Percentiles rank a stretch among this genome's conserved stretches.
phyloP scores from a whole-genome alignment of 2,797 vertebrate genomes.

The Chrysocyon brachyurus region DNA sequence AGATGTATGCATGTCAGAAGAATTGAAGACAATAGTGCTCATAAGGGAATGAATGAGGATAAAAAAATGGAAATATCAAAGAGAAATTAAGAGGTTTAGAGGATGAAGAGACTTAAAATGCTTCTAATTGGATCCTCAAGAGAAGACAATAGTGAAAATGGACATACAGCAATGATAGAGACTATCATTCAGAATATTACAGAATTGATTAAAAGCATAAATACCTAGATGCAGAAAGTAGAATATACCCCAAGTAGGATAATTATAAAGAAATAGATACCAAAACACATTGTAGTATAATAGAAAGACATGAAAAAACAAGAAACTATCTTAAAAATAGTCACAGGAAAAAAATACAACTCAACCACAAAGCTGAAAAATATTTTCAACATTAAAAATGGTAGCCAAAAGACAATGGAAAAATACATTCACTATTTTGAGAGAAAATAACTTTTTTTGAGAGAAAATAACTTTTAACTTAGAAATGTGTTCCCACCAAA shows the following conservation, averaged over 20 bases:
- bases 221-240: not conserved
- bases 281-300: not conserved
- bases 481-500: not conserved
- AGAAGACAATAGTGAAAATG: not conserved
- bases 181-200: not conserved
- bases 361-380: not conserved
- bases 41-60: not conserved
- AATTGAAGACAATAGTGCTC: not conserved
- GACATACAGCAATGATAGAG: not conserved
- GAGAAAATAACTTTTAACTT: not conserved
- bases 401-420: not conserved
- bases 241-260: not conserved
- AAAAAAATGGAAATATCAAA: not conserved
- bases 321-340: not conserved
- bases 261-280: not conserved
- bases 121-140: not conserved
- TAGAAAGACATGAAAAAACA: not conserved
- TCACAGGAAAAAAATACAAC: not conserved
- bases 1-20: not conserved
- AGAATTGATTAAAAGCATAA: not conserved
- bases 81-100: not conserved
- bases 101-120: not conserved
- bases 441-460: not conserved
- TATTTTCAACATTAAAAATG: not conserved
- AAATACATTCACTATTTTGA: not conserved